Conservation (phyloP, 2,113 vertebrate species). For the Cathartes aura region DNA sequence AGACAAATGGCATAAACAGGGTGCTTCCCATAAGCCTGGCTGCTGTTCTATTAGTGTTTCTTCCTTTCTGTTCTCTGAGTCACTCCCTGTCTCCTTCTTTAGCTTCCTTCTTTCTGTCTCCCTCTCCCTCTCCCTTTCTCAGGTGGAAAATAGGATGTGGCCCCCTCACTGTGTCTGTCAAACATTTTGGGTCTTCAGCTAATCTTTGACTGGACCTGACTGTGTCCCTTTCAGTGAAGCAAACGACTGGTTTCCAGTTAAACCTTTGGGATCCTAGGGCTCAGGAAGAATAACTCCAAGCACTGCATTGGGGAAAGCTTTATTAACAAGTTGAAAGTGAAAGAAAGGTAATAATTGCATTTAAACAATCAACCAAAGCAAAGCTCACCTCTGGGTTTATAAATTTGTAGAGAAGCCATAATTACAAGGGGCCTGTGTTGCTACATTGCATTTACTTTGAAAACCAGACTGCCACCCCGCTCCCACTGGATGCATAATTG, state of each 20-base stretch:
- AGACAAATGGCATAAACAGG: neutral
- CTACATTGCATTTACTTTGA: constrained; percentile 78
- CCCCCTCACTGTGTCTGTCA: neutral
- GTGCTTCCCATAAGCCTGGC: neutral
- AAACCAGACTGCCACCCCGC: constrained; percentile 71
- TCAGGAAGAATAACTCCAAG: constrained; percentile 28
- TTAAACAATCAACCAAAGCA: constrained; percentile 79
- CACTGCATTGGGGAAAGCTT: constrained; percentile 58
- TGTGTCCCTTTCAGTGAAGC: constrained; percentile 1
- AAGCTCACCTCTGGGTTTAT: constrained; percentile 78
- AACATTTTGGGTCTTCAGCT: constrained; percentile 45
- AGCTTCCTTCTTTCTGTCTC: neutral
- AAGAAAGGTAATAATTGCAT: constrained; percentile 81
- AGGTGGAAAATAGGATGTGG: constrained; percentile 9
- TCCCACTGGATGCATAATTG: constrained; percentile 79
- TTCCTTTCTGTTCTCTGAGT: neutral
- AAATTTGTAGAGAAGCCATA: constrained; percentile 73
- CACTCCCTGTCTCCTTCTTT: neutral
- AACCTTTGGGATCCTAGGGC: constrained; percentile 58
- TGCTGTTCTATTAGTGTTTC: neutral
- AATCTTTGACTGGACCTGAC: constrained; percentile 24
- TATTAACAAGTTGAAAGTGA: constrained; percentile 73
- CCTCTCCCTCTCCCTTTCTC: neutral
- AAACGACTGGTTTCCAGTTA: constrained; percentile 47
- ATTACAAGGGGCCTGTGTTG: constrained; percentile 70